Evolutionary conservation across 2,888 invertebrate genomes (phyloP), one percentile per base, ranked within the genome.

Genomic region (Achlya flavicornis): DNA sequence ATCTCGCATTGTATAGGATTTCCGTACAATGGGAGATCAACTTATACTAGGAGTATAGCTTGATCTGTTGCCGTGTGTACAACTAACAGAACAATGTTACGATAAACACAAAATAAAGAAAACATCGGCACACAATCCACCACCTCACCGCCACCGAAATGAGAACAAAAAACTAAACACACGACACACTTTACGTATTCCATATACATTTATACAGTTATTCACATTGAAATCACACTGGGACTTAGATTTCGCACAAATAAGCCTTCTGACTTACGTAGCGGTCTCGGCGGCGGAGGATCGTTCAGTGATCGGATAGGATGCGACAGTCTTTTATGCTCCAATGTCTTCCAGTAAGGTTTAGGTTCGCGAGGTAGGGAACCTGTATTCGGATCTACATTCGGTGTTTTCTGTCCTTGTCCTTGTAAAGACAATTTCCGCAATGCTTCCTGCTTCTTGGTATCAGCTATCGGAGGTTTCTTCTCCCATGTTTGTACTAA

Each of bases 311-410:
- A 91, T 66, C 93, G 81, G 67, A 90, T 79, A 14, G 93, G 93
- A 67, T 93, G 88, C 46, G 93, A 92, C 66, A 93, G 83, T 63
- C 93, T 81, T 81, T 93, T 93, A 77, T 93, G 93, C 70, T 91
- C 93, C 82, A 88, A 76, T 14, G 88, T 92, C 84, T 88, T 91
- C 93, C 93, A 93, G 67, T 93, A 93, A 10, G 88, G 86, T 70
- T 89, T 90, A 61, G 77, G 74, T 35, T 84, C 83, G 16, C 90
- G 82, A 14, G 90, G 90, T 66, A 90, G 78, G 1, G 92, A 91
- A 10, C 90, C 87, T 1, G 89, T 89, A 61, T 87, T 83, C 0
- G 83, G 66, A 6, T 86, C 84, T 12, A 80, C 66, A 57, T 66
- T 79, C 2, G 85, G 76, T 32, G 79, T 64, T 41, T 75, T 82